Evolutionary conservation across 2,888 invertebrate species (phyloP).

Genomic region (Deilephila elpenor): DNA sequence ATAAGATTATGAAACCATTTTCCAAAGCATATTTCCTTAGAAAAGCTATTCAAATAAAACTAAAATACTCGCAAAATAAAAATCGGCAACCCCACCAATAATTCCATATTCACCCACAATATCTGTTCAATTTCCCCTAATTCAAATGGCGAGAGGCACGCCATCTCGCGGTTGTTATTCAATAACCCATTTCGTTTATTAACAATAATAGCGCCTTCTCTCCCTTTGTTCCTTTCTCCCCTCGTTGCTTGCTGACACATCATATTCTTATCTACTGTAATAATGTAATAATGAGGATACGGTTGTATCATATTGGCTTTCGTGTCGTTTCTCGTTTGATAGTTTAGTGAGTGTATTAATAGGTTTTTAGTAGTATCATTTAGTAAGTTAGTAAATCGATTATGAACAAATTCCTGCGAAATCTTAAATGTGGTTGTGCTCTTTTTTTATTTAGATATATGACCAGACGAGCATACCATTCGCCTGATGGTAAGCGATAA

Average conservation of each 20-base stretch:
- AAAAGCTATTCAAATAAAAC: neutral
- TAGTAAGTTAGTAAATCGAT: no score
- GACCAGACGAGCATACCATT: no score
- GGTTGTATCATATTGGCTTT: neutral
- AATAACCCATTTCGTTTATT: constrained; percentile 53
- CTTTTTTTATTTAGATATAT: no score
- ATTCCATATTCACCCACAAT: constrained; percentile 11
- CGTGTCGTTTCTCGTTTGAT: neutral
- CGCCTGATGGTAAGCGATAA: no score
- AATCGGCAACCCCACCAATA: neutral
- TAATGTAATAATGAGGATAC: constrained; percentile 44
- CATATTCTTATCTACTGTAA: constrained; percentile 53
- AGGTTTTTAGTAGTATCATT: no score
- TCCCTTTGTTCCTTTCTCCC: constrained; percentile 40
- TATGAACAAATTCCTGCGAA: no score
- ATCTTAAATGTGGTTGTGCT: no score
- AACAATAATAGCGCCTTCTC: constrained; percentile 46
- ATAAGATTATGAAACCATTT: no score
- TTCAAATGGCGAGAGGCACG: constrained; percentile 28
- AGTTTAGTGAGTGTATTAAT: neutral
- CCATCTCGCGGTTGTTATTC: constrained; percentile 32
- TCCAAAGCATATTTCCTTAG: no score
- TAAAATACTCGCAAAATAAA: neutral
- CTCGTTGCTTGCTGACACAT: constrained; percentile 51
- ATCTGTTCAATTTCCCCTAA: constrained; percentile 23